Evolutionary conservation across 2,888 invertebrate genomes (phyloP), one percentile per base, ranked within the genome.

Genomic region (Pimpla rufipes): DNA sequence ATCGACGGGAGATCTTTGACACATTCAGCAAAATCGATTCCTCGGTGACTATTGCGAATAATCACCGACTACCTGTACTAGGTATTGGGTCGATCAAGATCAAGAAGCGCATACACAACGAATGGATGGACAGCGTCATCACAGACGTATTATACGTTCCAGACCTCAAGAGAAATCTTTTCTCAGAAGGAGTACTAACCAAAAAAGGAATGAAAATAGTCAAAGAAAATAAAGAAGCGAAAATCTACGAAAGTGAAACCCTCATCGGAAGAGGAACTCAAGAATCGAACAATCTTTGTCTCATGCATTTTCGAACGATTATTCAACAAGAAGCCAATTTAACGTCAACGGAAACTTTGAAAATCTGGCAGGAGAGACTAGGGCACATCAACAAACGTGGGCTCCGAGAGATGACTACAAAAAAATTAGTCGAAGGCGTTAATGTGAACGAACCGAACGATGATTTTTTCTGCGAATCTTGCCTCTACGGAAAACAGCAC

Each of bases 71-170:
- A n/a, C n/a, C n/a, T n/a, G n/a, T n/a, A n/a, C n/a, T n/a, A n/a
- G n/a, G n/a, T n/a, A n/a, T n/a, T n/a, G 55, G 55, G 4, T 16
- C 1, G 2, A 7, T 55, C 16, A 13, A 21, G 23, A 4, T 6
- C 10, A 18, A 55, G 23, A 55, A 78, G n/a, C 76, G 68, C 55
- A 68, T 78, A 42, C 8, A 78, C 29, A 37, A 37, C 16, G 13
- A 64, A 3, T 62, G 55, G 37, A 10, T n/a, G 29, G 45, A 50
- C 1, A 23, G 18, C 47, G 10, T 21, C n/a, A 84, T 83, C 1
- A 42, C 75, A 21, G 66, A 83, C 3, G 81, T 83, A 6, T 18
- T 84, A 21, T 85, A 57, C 21, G 80, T 85, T 0, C 79, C 82
- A 0, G 16, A 11, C 5, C 16, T 55, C 1, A 55, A 6, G 55